Evolutionary conservation across 2,113 vertebrate species (phyloP).

Genomic region (Corythornis vintsioides): DNA sequence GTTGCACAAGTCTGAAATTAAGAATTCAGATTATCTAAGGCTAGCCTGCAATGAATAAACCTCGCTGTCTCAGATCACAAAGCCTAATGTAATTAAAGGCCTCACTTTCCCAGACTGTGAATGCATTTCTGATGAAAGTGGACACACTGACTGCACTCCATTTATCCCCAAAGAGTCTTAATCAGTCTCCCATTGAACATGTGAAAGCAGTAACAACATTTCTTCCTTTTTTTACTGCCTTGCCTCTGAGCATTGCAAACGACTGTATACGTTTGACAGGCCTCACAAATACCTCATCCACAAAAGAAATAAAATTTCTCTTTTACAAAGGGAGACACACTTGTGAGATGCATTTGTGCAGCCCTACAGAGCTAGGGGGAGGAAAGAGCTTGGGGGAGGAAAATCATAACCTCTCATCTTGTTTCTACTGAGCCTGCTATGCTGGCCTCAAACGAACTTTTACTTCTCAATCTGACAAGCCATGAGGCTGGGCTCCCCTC

Average conservation of each 20-base stretch:
- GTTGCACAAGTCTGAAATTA: slow-evolving; percentile 83
- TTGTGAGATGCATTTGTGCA: neutral
- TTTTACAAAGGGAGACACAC: neutral
- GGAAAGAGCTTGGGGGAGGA: neutral
- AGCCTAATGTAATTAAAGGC: slow-evolving; percentile 39
- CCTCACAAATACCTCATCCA: neutral
- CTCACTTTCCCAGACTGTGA: neutral
- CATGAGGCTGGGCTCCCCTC: neutral
- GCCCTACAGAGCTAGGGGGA: neutral
- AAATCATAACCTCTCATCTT: neutral
- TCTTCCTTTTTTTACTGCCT: neutral
- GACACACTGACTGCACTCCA: slow-evolving; percentile 23
- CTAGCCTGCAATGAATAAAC: slow-evolving; percentile 35
- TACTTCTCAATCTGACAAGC: neutral
- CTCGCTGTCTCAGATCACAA: slow-evolving; percentile 26
- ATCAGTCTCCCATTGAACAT: neutral
- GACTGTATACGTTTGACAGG: neutral
- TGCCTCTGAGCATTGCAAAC: neutral
- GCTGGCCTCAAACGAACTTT: neutral
- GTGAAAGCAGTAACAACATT: neutral
- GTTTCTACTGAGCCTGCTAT: neutral
- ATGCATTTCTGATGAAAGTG: neutral
- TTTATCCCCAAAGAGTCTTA: slow-evolving; percentile 6
- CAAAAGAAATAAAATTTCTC: neutral
- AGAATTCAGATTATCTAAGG: slow-evolving; percentile 5